phyloP scores from a whole-genome alignment of 2,797 vertebrate genomes.

The Adrianichthys oophorus region DNA sequence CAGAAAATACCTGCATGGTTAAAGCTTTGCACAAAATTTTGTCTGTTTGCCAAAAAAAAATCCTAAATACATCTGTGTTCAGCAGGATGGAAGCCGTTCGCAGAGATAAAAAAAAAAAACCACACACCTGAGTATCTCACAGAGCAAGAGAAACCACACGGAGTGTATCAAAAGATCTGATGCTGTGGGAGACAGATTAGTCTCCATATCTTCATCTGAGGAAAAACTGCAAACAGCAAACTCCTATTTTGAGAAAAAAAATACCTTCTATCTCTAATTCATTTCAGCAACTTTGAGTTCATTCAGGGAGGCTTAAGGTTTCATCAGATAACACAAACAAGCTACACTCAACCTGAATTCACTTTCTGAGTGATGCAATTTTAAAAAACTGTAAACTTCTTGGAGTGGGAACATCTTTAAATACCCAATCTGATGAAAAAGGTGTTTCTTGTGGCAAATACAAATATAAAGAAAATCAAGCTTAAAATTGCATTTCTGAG shows the following conservation, averaged over 20 bases:
- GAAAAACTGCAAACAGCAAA: neutral
- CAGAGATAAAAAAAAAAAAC: neutral
- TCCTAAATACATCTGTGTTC: neutral
- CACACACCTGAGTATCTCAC: neutral
- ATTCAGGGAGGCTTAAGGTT: neutral
- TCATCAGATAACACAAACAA: neutral
- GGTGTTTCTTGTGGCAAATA: too few species aligned
- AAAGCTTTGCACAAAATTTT: neutral
- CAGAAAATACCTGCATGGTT: constrained; percentile 9
- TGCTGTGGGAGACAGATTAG: constrained; percentile 5
- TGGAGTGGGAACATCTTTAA: neutral
- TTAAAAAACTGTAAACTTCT: neutral
- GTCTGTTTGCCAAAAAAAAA: neutral
- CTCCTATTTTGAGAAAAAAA: constrained; percentile 3
- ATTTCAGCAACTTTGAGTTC: constrained; percentile 2
- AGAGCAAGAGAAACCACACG: constrained; percentile 1
- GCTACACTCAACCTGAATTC: neutral
- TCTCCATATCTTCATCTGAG: neutral
- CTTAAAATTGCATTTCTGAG: too few species aligned
- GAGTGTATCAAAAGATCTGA: constrained; percentile 10
- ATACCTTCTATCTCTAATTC: constrained; percentile 3
- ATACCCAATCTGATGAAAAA: too few species aligned
- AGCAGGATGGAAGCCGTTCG: neutral
- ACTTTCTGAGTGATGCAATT: neutral
- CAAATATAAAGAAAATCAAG: too few species aligned